Percentiles rank a stretch among this genome's conserved stretches.
These are phyloP conservation scores for Lysandra bellargus DNA, from an alignment of 2,888 invertebrate species.

Conservation along the genomic window DNA sequence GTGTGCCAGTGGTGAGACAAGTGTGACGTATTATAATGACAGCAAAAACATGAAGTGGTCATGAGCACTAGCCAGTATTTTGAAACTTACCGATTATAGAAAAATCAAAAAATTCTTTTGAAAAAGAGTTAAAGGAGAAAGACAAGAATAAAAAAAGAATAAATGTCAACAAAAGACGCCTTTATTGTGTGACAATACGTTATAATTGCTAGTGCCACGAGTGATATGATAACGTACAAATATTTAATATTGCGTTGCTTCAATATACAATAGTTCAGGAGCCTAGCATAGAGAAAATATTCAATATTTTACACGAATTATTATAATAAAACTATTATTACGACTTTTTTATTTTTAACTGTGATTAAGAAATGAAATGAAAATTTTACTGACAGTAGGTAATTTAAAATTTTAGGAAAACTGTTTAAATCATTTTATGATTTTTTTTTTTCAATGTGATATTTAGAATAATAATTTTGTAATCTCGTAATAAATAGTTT, in stretches of 20 bases:
- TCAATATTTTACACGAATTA: background rate
- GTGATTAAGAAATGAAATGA: background rate
- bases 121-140: background rate
- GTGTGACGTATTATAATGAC: too few relatives aligned
- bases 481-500: background rate
- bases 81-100: too few relatives aligned
- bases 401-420: background rate
- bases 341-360: background rate
- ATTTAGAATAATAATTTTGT: background rate
- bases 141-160: constrained; percentile 44
- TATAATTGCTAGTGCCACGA: constrained; percentile 60
- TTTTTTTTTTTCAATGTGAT: background rate
- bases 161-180: constrained; percentile 54
- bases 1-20: too few relatives aligned
- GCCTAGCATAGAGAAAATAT: constrained; percentile 15
- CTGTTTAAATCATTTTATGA: background rate
- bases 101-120: too few relatives aligned
- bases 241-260: constrained; percentile 47
- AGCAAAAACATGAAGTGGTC: too few relatives aligned
- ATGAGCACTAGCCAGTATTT: too few relatives aligned
- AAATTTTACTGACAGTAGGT: background rate
- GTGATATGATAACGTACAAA: constrained; percentile 58
- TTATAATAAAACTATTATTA: background rate
- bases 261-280: constrained; percentile 38
- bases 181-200: constrained; percentile 57